A percentile compares a stretch with the other conserved stretches of the same genome.
These are phyloP conservation scores for Brachycybe producta DNA, from an alignment of 2,888 invertebrate species.

Conservation along the genomic window DNA sequence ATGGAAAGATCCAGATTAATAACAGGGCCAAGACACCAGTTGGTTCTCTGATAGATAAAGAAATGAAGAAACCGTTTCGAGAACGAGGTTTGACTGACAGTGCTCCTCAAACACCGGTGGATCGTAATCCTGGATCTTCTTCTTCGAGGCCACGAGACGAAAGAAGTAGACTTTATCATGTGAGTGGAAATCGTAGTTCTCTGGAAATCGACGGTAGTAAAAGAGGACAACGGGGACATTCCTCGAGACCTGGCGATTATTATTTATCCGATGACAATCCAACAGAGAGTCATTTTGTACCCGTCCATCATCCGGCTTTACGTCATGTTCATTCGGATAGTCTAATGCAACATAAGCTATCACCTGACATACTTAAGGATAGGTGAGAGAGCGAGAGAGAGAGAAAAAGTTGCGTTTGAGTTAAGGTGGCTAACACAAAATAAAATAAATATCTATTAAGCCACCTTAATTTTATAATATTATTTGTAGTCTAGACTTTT, in stretches of 20 bases:
- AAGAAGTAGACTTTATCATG: too few species aligned
- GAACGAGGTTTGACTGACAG: not conserved
- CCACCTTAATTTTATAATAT: too few species aligned
- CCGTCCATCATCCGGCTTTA: not conserved
- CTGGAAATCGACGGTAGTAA: not conserved
- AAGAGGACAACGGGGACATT: not conserved
- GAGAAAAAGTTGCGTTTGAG: too few species aligned
- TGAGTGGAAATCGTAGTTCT: not conserved
- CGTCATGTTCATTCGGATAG: conserved; percentile 10
- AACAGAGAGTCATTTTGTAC: not conserved
- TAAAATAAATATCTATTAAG: too few species aligned
- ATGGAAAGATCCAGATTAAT: not conserved
- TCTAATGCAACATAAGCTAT: not conserved
- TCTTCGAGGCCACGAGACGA: too few species aligned
- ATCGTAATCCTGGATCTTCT: too few species aligned
- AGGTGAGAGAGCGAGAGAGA: not conserved
- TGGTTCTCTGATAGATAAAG: too few species aligned
- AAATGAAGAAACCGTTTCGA: not conserved
- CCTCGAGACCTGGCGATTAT: not conserved
- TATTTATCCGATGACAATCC: too few species aligned
- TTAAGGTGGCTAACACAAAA: too few species aligned
- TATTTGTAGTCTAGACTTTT: too few species aligned
- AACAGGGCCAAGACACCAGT: too few species aligned
- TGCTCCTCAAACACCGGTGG: conserved; percentile 6
- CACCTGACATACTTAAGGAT: not conserved